A percentile compares a stretch with the other conserved stretches of the same genome.
phyloP scores from a whole-genome alignment of 2,888 invertebrate genomes.

The Caenorhabditis uteleia region DNA sequence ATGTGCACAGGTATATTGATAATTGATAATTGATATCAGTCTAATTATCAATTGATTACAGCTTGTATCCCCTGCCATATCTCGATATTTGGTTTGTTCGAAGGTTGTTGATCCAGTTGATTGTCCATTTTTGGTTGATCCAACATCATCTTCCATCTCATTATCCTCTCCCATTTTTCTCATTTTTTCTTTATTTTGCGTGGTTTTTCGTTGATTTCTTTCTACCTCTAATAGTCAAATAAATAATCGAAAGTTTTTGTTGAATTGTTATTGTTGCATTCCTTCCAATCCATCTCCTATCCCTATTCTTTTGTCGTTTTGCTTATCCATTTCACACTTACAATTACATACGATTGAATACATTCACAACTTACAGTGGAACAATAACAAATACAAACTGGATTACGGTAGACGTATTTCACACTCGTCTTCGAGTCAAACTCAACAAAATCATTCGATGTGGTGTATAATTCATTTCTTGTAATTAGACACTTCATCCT shows the following conservation, averaged over 20 bases:
- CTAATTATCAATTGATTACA: slow-evolving; percentile 5
- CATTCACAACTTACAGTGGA: too few relatives aligned
- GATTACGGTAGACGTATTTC: too few relatives aligned
- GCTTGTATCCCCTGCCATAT: slow-evolving; percentile 21
- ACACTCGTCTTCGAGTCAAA: too few relatives aligned
- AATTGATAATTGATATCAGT: too few relatives aligned
- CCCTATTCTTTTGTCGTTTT: neutral
- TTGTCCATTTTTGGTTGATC: slow-evolving; percentile 29
- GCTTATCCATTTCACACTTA: too few relatives aligned
- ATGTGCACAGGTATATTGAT: slow-evolving; percentile 27
- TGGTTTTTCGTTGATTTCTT: slow-evolving; percentile 8
- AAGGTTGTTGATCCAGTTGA: slow-evolving; percentile 28
- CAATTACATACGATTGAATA: too few relatives aligned
- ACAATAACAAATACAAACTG: too few relatives aligned
- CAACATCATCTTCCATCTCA: slow-evolving; percentile 1
- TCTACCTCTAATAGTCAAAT: slow-evolving; percentile 9
- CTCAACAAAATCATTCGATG: too few relatives aligned
- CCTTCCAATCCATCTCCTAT: neutral
- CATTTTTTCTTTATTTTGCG: slow-evolving; percentile 13
- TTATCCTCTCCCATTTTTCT: neutral
- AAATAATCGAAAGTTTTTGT: slow-evolving; percentile 32
- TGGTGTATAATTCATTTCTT: too few relatives aligned
- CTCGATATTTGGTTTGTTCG: slow-evolving; percentile 28
- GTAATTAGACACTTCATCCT: too few relatives aligned
- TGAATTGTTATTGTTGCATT: too few relatives aligned